A percentile compares a stretch with the other conserved stretches of the same genome.
Conservation (phyloP, 2,797 vertebrate species). For the Sebastes iracundus region DNA sequence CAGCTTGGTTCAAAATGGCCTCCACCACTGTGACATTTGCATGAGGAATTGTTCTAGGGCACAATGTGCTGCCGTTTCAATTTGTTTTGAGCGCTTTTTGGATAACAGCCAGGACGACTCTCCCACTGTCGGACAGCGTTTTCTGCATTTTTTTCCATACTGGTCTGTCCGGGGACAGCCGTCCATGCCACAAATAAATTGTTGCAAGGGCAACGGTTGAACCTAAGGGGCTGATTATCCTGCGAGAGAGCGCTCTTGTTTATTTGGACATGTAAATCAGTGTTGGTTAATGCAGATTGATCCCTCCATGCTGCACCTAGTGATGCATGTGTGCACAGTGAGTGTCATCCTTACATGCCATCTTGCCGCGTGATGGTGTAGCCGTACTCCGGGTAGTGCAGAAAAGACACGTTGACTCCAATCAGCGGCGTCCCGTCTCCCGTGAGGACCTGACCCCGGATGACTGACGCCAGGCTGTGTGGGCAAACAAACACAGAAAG, state of each 20-base stretch:
- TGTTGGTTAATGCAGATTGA: constrained; percentile 1
- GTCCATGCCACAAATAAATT: background rate
- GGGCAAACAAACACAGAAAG: constrained; percentile 67
- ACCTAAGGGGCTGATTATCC: background rate
- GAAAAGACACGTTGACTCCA: constrained; percentile 97
- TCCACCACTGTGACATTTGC: constrained; percentile 74
- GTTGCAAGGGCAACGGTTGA: constrained; percentile 12
- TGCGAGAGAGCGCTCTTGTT: background rate
- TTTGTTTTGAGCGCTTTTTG: constrained; percentile 57
- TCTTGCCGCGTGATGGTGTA: constrained; percentile 96
- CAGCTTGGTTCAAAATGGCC: constrained; percentile 75
- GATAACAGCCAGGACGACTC: constrained; percentile 45
- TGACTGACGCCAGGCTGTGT: constrained; percentile 92
- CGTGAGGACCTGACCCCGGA: constrained; percentile 97
- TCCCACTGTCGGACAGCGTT: constrained; percentile 20
- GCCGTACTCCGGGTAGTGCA: constrained; percentile 93
- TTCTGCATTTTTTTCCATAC: constrained; percentile 11
- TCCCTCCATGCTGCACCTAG: background rate
- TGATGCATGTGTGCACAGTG: background rate
- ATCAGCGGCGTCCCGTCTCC: constrained; percentile 97
- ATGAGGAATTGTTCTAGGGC: constrained; percentile 72
- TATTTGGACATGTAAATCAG: constrained; percentile 34
- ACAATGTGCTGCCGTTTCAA: constrained; percentile 59
- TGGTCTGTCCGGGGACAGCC: background rate
- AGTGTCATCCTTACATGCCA: constrained; percentile 90